Base-by-base conservation (phyloP, 1,140 invertebrate species). In the Drosophila jambulina region DNA sequence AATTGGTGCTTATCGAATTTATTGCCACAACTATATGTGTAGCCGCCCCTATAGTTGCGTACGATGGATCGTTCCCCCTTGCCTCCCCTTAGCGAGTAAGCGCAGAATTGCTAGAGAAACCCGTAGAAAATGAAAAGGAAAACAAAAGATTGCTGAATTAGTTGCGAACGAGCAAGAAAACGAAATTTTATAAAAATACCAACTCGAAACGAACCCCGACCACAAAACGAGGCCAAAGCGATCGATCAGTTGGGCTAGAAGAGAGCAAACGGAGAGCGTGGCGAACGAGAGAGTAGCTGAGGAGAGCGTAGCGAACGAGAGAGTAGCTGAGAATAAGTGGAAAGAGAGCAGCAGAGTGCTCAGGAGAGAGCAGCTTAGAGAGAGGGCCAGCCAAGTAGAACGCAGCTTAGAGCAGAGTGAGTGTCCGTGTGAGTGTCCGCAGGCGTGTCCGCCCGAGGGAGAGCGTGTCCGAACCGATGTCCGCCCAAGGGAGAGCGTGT, bases 1-100 rank as follows among this genome's bases (percentile, higher is more conserved):
- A 90, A 90, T 90, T 90, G 85, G 85, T 90, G 85, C 85, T 90
- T 90, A 91, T 90, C 85, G 85, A 90, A 90, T 90, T 90, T 90
- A 90, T 90, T 90, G 85, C 86, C 78, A 82, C 62, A 46, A 64
- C 69, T 68, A 42, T 77, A 76, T 67, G 43, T 45, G 36, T 46
- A 64, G 34, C 48, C 38, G 27, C 49, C 9, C 27, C 46, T 38
- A 65, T 76, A 78, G 69, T 80, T 70, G 61, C 57, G 23, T 25
- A 43, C 34, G 23, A 34, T 29, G 48, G 68, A 36, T 42, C 49
- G 69, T 72, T 71, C 42, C 17, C 48, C 69, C 69, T 72, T 60
- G 45, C 69, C 69, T 72, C 67, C 48, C 48, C 10, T 10, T 72
- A 72, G 67, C 49, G 17, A 21, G 7, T 72, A 72, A 70, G 67